phyloP scores from a whole-genome alignment of 2,888 invertebrate genomes.

The Hartigia nigra region DNA sequence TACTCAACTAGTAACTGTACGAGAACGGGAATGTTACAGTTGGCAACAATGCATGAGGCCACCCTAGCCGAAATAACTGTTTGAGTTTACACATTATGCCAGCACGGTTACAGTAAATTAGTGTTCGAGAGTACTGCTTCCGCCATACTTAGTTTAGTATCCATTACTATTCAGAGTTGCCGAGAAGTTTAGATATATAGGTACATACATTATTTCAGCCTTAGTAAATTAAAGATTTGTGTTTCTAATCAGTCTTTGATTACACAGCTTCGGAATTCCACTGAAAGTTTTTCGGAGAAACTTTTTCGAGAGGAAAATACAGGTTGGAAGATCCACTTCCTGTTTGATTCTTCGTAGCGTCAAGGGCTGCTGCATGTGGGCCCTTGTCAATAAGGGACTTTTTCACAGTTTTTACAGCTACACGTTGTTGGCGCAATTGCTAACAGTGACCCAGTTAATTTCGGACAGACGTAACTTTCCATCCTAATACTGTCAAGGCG shows the following conservation, averaged over 20 bases:
- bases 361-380: background rate
- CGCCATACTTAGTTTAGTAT: background rate
- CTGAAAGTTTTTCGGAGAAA: background rate
- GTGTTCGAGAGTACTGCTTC: conserved; percentile 8
- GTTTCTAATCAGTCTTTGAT: background rate
- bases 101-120: conserved; percentile 27
- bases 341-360: background rate
- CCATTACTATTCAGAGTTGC: background rate
- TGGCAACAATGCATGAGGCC: background rate
- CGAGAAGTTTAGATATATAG: background rate
- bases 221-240: background rate
- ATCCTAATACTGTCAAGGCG: background rate
- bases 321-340: background rate
- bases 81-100: conserved; percentile 31
- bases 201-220: background rate
- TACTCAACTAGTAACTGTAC: background rate
- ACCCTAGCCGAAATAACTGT: conserved; percentile 10
- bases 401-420: background rate
- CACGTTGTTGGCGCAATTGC: background rate
- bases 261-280: background rate
- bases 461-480: background rate
- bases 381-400: background rate
- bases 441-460: background rate
- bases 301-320: background rate
- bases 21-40: background rate